Evolutionary conservation across 1,140 invertebrate species (phyloP), one percentile per base, ranked within the genome.

Genomic region (Drosophila ohnishii): DNA sequence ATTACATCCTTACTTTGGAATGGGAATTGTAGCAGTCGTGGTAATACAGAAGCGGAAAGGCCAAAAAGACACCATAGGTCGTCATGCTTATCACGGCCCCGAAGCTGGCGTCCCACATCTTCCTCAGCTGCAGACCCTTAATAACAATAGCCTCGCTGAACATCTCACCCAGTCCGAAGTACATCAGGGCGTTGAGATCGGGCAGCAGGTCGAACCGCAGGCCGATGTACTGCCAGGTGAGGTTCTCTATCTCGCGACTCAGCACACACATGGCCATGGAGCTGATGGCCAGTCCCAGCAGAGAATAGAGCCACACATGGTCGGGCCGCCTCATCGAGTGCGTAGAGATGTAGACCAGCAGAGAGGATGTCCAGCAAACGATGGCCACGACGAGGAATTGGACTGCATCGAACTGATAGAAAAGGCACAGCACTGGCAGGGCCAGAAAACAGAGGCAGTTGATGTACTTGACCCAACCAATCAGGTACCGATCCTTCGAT

Each of bases 151-250:
- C 19, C 11, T 30, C 14, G 6, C 25, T 50, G 10, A 70, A 9
- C 0, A 47, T 25, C 3, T 74, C 60, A 13, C 73, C 67, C 6
- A 32, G 3, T 13, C 64, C 48, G 19, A 85, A 70, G 44, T 42
- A 56, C 11, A 70, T 11, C 7, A 85, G 3, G 0, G 25, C 44
- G 1, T 62, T 47, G 7, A 59, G 9, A 34, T 80, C 77, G 16
- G 63, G 40, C 13, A 9, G 13, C 2, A 34, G 4, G 16, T 44
- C 6, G 1, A 73, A 69, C 0, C 48, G 51, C 14, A 80, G 39
- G 16, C 48, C 48, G 1, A 80, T 14, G n/a, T 63, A 85, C 32
- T 84, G 81, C 67, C 67, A 84, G 2, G 19, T 25, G 3, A 84
- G 8, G 35, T 85, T 85, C 30, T 80, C 48, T 0, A 77, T 51